These are phyloP conservation scores for Drosophila emarginata DNA, from an alignment of 2,888 invertebrate genomes.

Conservation along the genomic window DNA sequence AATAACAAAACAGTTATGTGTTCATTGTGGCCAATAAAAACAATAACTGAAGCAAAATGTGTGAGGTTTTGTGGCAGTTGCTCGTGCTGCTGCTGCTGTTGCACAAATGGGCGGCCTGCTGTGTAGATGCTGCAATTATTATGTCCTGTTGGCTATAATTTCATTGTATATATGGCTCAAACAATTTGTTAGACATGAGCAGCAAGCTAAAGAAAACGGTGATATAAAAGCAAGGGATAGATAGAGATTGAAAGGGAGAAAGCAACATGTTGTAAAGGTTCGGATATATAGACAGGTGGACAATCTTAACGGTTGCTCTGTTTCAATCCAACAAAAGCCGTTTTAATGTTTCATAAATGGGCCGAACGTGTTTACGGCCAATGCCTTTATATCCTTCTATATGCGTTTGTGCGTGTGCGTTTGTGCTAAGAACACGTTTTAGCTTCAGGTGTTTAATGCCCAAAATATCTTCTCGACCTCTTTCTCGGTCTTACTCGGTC, in stretches of 20 bases:
- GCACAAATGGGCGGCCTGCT: constrained; percentile 25
- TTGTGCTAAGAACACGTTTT: constrained; percentile 24
- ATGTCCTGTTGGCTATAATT: constrained; percentile 41
- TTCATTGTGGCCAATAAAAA: constrained; percentile 8
- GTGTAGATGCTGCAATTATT: constrained; percentile 38
- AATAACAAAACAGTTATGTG: constrained; percentile 13
- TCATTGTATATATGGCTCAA: constrained; percentile 32
- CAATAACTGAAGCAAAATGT: constrained; percentile 9
- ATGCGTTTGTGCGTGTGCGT: neutral
- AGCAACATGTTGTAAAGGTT: constrained; percentile 26
- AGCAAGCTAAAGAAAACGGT: neutral
- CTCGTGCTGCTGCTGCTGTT: neutral
- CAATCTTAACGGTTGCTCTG: constrained; percentile 20
- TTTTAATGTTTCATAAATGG: constrained; percentile 59
- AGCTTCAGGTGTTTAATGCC: constrained; percentile 24
- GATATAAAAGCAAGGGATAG: neutral
- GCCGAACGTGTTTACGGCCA: constrained; percentile 53
- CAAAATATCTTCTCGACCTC: neutral
- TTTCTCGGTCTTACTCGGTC: neutral
- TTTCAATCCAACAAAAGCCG: constrained; percentile 39
- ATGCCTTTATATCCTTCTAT: neutral
- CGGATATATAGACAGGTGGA: neutral
- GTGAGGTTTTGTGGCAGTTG: constrained; percentile 6
- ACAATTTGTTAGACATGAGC: constrained; percentile 54
- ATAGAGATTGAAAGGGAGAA: neutral